Evolutionary conservation across 2,113 vertebrate species (phyloP), one percentile per base, ranked within the genome.

Genomic region (Tretioscincus oriximinensis): DNA sequence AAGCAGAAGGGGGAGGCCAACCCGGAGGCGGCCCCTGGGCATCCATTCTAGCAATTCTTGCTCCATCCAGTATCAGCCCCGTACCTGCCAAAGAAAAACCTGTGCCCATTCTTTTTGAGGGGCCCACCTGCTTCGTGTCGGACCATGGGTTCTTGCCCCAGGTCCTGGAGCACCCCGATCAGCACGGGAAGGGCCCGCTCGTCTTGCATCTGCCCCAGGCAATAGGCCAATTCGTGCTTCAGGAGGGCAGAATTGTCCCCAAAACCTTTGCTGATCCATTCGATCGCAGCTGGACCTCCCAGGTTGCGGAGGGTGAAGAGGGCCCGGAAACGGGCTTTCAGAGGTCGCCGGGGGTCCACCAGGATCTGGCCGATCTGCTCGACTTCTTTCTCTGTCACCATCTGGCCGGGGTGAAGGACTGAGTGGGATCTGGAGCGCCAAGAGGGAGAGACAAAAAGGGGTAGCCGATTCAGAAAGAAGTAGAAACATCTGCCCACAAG

Each of bases 201-300:
- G 0, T 99, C 97, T 88, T 94, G 96, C 98, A 99, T 98, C 93
- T 99, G 98, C 2, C 98, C 98, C 83, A 99, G 91, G 89, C 98
- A 99, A 88, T 96, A 99, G 0, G 98, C 98, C 86, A 99, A 90
- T 90, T 99, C 98, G 0, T 99, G 98, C 74, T 99, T 99, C 83
- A 99, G 94, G 60, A 99, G 95, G 0, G 93, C 97, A 0, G 98
- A 99, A 5, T 96, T 86, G 2, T 99, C 98, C 0, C 1, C 63
- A 10, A 99, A 99, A n/a, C 93, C 96, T 64, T 77, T 94, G 86
- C 97, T 92, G 93, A 99, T 99, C 96, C 97, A 99, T 7, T 89
- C 68, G 2, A 99, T 90, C 3, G 98, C 97, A 0, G 90, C 86
- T 0, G 69, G 86, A 8, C 98, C 97, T 0, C 98, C 97, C 0